Conservation (phyloP, 2,113 vertebrate genomes). For the Dascyllus trimaculatus region DNA sequence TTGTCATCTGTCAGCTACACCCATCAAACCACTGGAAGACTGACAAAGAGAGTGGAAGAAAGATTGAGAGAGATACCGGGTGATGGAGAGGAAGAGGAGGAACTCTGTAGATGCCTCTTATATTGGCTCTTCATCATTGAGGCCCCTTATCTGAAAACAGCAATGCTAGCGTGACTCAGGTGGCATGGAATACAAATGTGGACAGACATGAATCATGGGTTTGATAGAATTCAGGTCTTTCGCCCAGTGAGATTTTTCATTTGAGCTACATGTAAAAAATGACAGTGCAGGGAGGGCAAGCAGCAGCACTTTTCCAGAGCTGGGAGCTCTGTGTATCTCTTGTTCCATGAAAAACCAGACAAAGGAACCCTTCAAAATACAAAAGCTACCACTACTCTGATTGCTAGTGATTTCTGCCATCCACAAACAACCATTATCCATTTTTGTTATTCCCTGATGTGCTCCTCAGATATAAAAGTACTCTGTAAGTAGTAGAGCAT, state of each 20-base stretch:
- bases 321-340: neutral
- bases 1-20: conserved; percentile 80
- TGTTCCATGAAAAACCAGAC: conserved; percentile 5
- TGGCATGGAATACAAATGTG: conserved; percentile 59
- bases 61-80: conserved; percentile 64
- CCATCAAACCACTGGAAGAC: conserved; percentile 73
- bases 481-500: conserved; percentile 7
- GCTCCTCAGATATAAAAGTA: conserved; percentile 9
- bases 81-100: conserved; percentile 62
- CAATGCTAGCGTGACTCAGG: conserved; percentile 36
- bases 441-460: conserved; percentile 16
- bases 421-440: neutral
- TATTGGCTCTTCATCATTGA: conserved; percentile 38
- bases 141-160: conserved; percentile 47
- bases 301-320: conserved; percentile 2
- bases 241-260: conserved; percentile 29
- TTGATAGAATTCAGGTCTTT: conserved; percentile 39
- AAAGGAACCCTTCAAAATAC: neutral
- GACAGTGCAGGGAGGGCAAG: conserved; percentile 9
- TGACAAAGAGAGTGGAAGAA: conserved; percentile 67
- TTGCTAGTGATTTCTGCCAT: conserved; percentile 8
- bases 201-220: conserved; percentile 39
- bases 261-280: conserved; percentile 11
- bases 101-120: conserved; percentile 41
- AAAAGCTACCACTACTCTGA: conserved; percentile 6